Conservation (phyloP, 2,113 vertebrate species). For the Parus major region DNA sequence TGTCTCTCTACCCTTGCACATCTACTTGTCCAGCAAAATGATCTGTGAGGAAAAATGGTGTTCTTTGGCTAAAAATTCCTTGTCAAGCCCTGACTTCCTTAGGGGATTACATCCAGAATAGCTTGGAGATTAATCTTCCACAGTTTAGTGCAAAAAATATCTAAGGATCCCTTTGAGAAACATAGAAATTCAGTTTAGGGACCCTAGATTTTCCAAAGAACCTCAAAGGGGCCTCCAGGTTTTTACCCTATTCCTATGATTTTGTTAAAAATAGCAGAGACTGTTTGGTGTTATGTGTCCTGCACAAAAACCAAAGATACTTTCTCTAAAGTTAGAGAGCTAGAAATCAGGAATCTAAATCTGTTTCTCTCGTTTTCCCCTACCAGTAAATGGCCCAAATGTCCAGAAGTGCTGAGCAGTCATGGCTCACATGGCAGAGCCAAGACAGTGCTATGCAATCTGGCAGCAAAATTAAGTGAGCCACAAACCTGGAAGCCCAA, state of each 20-base stretch:
- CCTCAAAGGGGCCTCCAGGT: background rate
- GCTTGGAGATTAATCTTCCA: background rate
- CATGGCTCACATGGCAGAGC: background rate
- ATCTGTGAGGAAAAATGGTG: background rate
- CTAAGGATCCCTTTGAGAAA: background rate
- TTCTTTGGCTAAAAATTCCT: background rate
- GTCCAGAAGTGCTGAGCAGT: background rate
- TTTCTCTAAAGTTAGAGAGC: background rate
- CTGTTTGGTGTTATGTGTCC: background rate
- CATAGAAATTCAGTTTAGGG: background rate
- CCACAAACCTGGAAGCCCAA: constrained; percentile 50
- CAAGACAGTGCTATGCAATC: background rate
- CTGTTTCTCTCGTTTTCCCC: background rate
- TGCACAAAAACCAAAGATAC: background rate
- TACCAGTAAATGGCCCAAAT: background rate
- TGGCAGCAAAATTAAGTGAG: constrained; percentile 23
- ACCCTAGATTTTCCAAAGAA: background rate
- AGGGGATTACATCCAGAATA: background rate
- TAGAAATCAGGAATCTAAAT: background rate
- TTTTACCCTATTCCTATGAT: background rate
- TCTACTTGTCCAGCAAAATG: background rate
- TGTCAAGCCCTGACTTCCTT: background rate
- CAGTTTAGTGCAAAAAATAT: background rate
- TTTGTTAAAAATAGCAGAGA: background rate
- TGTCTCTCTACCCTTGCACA: background rate